phyloP scores from a whole-genome alignment of 1,140 invertebrate species.

The Oscheius sp. region DNA sequence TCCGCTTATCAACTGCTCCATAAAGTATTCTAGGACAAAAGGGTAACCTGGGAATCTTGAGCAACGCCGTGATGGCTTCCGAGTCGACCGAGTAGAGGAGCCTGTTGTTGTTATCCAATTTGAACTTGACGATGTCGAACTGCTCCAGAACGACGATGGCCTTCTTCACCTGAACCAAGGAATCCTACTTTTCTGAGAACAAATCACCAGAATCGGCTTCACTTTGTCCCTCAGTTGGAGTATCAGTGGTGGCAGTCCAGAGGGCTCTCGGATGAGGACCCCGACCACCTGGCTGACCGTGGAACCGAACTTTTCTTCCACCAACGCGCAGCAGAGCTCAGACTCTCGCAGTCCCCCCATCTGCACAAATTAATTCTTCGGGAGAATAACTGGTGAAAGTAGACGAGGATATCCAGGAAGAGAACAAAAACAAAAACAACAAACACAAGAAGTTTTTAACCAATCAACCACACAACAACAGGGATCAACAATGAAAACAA shows the following conservation, averaged over 20 bases:
- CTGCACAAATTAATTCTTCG: background rate
- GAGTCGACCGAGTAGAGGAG: slow-evolving; percentile 2
- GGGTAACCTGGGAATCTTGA: slow-evolving; percentile 16
- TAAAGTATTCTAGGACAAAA: background rate
- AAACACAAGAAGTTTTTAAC: background rate
- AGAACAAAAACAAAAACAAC: background rate
- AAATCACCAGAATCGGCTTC: background rate
- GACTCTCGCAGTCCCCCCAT: slow-evolving; percentile 26
- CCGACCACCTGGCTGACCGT: slow-evolving; percentile 8
- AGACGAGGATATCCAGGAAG: background rate
- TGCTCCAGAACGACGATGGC: slow-evolving; percentile 10
- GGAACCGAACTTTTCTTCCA: slow-evolving; percentile 25
- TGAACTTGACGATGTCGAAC: slow-evolving; percentile 16
- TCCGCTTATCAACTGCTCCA: no score
- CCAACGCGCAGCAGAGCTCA: slow-evolving; percentile 12
- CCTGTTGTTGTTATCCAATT: slow-evolving; percentile 16
- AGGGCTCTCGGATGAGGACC: slow-evolving; percentile 8
- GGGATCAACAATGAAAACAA: background rate
- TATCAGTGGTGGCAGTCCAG: background rate
- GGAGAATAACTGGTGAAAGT: background rate
- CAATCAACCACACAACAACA: background rate
- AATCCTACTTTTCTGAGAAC: background rate
- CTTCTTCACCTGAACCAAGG: slow-evolving; percentile 22
- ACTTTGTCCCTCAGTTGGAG: slow-evolving; percentile 13
- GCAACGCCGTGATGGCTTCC: background rate